Evolutionary conservation across 2,113 vertebrate genomes (phyloP).

Genomic region (Genyomyrus donnyi): DNA sequence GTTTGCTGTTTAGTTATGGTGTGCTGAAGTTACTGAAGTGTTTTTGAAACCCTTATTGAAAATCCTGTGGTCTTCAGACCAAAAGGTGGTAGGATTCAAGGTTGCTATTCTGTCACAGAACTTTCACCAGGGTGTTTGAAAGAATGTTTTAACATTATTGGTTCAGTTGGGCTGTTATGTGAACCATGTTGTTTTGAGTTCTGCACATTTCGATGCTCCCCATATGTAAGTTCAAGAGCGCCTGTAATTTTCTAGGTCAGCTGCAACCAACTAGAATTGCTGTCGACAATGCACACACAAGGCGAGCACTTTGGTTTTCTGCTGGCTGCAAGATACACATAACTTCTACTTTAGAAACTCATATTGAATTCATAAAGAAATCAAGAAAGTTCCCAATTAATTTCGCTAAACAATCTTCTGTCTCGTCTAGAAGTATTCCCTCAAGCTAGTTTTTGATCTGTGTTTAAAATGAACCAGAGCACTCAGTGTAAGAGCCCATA

Average conservation of each 20-base stretch:
- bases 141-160: background rate
- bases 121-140: background rate
- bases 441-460: constrained; percentile 42
- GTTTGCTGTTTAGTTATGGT: background rate
- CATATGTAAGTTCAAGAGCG: constrained; percentile 18
- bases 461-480: constrained; percentile 46
- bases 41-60: background rate
- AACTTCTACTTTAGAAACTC: constrained; percentile 41
- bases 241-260: constrained; percentile 20
- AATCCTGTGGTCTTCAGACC: background rate
- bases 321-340: constrained; percentile 26
- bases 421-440: constrained; percentile 39
- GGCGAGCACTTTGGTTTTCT: background rate
- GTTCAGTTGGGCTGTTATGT: constrained; percentile 10
- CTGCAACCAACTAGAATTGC: constrained; percentile 21
- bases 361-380: constrained; percentile 44
- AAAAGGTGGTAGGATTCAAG: background rate
- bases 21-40: background rate
- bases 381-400: constrained; percentile 43
- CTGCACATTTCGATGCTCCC: background rate
- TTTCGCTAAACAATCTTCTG: constrained; percentile 45
- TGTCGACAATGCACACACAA: background rate
- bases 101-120: background rate
- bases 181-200: constrained; percentile 15
- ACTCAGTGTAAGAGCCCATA: constrained; percentile 2